Evolutionary conservation across 2,797 vertebrate species (phyloP).

Genomic region (Galaxias olidus): DNA sequence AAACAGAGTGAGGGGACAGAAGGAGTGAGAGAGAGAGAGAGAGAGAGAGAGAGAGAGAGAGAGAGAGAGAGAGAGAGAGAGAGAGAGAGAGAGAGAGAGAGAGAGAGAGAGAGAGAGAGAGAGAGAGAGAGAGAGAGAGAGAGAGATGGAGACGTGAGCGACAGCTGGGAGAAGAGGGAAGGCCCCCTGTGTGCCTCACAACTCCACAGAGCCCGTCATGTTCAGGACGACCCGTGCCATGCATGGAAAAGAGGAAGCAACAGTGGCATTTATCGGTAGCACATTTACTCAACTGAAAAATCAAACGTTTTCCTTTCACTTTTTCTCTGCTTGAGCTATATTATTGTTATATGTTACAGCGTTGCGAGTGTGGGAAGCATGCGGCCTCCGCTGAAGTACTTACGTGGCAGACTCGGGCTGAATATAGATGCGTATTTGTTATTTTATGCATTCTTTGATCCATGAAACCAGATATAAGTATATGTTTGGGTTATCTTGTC

Average conservation of each 20-base stretch:
- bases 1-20: slow-evolving; percentile 8
- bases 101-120: not conserved
- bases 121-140: no score
- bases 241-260: slow-evolving; percentile 58
- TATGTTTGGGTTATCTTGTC: not conserved
- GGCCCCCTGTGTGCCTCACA: slow-evolving; percentile 4
- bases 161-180: not conserved
- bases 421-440: no score
- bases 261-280: slow-evolving; percentile 44
- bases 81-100: slow-evolving; percentile 12
- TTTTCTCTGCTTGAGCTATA: slow-evolving; percentile 36
- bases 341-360: slow-evolving; percentile 3
- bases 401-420: no score
- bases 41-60: slow-evolving; percentile 12
- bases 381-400: no score
- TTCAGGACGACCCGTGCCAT: slow-evolving; percentile 17
- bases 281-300: slow-evolving; percentile 62
- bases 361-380: slow-evolving; percentile 34
- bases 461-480: not conserved
- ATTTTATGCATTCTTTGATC: slow-evolving; percentile 20
- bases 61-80: not conserved
- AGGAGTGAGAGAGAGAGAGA: slow-evolving; percentile 14
- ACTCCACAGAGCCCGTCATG: slow-evolving; percentile 29
- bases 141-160: not conserved
- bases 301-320: slow-evolving; percentile 65